These are phyloP conservation scores for Turnix velox DNA, from an alignment of 2,113 vertebrate genomes.

Conservation along the genomic window DNA sequence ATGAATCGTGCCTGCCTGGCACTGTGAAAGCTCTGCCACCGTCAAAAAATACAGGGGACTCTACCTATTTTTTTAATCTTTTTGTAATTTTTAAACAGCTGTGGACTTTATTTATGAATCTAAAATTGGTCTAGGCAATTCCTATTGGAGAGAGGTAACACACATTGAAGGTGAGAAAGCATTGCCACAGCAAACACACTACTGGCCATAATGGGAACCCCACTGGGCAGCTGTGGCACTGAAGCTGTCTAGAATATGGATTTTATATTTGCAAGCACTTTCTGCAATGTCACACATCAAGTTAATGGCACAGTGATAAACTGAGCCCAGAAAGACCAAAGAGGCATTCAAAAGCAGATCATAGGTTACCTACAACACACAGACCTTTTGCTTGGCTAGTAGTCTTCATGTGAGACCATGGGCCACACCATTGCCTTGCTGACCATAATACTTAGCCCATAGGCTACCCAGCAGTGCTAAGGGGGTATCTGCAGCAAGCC, in stretches of 20 bases:
- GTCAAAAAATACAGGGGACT: not conserved
- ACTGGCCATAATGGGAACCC: not conserved
- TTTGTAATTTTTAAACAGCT: not conserved
- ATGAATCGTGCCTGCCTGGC: not conserved
- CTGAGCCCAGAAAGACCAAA: not conserved
- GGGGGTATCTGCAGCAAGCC: not conserved
- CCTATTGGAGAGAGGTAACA: not conserved
- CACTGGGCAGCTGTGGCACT: fast-evolving
- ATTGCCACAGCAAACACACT: not conserved
- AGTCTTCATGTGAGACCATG: not conserved
- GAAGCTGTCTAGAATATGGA: not conserved
- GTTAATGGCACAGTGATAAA: not conserved
- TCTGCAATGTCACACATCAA: not conserved
- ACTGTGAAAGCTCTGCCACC: not conserved
- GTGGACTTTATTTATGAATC: not conserved
- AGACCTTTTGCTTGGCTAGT: not conserved
- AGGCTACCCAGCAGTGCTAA: not conserved
- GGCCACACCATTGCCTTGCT: not conserved
- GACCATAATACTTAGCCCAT: not conserved
- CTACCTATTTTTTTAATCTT: not conserved
- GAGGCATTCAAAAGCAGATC: not conserved
- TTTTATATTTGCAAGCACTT: not conserved
- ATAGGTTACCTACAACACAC: not conserved
- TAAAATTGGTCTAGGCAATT: not conserved
- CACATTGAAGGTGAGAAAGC: fast-evolving